Conservation (phyloP, 2,888 invertebrate genomes). For the Amitus sp. region DNA sequence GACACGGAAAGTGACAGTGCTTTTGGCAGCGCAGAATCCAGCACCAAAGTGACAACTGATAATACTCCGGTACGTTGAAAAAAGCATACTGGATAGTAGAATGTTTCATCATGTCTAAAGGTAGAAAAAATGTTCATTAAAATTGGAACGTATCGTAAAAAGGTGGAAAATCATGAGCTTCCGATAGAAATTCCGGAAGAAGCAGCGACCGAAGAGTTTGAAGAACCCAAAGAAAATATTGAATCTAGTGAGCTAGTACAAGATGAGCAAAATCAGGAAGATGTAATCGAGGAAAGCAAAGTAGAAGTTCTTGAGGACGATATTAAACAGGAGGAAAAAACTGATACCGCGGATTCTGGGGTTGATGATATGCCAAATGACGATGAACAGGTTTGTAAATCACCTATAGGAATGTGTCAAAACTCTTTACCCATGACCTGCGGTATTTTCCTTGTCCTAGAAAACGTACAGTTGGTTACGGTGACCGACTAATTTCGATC, state of each 20-base stretch:
- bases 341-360: conserved; percentile 64
- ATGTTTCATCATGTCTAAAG: no score
- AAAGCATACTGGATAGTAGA: not conserved
- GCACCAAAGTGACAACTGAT: conserved; percentile 29
- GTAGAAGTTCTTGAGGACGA: conserved; percentile 39
- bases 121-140: conserved; percentile 4
- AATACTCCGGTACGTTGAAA: conserved; percentile 4
- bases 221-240: conserved; percentile 9
- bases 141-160: conserved; percentile 28
- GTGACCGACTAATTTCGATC: no score
- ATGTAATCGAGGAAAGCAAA: conserved; percentile 27
- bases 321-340: conserved; percentile 56
- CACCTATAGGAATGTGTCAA: no score
- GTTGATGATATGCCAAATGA: conserved; percentile 70
- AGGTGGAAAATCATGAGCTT: conserved; percentile 18
- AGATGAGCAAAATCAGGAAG: conserved; percentile 44
- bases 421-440: no score
- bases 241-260: conserved; percentile 14
- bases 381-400: conserved; percentile 60
- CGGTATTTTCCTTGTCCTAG: no score
- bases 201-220: not conserved
- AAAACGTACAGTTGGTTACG: no score
- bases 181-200: conserved; percentile 11
- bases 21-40: conserved; percentile 54
- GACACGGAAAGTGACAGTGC: conserved; percentile 61